Base-by-base conservation (phyloP, 2,113 vertebrate species). In the mouse (Mus musculus) region DNA sequence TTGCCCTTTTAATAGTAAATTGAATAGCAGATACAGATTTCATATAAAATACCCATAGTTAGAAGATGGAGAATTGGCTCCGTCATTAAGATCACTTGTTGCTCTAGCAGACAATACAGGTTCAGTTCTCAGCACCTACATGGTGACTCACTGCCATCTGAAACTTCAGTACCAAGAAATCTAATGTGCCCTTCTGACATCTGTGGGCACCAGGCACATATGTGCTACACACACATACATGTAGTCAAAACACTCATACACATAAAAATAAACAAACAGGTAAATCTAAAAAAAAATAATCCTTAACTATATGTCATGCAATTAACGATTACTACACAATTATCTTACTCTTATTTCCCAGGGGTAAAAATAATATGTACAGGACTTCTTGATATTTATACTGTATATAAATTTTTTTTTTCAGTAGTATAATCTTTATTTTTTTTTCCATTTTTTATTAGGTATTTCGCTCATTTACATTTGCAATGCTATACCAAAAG, bases 1-100 rank as follows among this genome's bases (percentile, higher is more conserved):
- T 72, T 89, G 7, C 88, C 14, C 72, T 72, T 94, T 96, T 71
- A 94, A 77, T 33, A 90, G 20, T 63, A 89, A 91, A 42, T 86
- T 26, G 82, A 94, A 95, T 49, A 7, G 52, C 5, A 63, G n/a
- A 72, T 65, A 69, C 39, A 77, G n/a, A 3, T 14, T 89, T 17
- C 10, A 90, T 46, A n/a, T 49, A 80, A 84, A 96, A 85, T 80
- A 88, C 73, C 12, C 49, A 2, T 67, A 93, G 78, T 8, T 13
- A 20, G 9, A 26, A 20, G 28, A 19, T 49, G 17, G 9, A 86
- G 26, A 86, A 67, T 33, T 49, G 16, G 16, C 82, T 12, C 2
- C 10, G 28, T 4, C 7, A 22, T 82, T 28, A 39, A 42, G 13
- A 84, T 14, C 24, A 16, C 22, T 39, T 82, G 9, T 28, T 82